phyloP scores from a whole-genome alignment of 2,888 invertebrate species.

The Melikaiella ostensackeni region DNA sequence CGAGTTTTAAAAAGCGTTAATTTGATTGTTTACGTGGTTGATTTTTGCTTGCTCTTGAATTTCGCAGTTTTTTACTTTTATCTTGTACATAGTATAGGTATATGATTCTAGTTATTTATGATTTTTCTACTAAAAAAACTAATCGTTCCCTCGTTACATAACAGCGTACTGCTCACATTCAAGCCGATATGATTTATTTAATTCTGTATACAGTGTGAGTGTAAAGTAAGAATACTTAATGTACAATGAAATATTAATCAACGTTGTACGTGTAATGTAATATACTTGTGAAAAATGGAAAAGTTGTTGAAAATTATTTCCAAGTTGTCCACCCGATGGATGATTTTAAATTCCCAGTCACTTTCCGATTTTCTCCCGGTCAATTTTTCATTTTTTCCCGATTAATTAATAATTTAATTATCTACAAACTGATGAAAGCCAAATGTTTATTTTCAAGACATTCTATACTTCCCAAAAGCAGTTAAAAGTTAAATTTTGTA shows the following conservation, averaged over 20 bases:
- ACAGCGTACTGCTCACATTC: background rate
- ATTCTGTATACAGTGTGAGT: conserved; percentile 20
- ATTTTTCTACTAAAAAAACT: conserved; percentile 6
- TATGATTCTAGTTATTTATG: conserved; percentile 11
- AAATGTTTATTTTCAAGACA: no score
- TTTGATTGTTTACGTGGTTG: background rate
- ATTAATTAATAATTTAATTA: no score
- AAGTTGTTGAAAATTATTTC: conserved; percentile 4
- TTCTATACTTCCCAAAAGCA: no score
- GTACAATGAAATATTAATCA: conserved; percentile 42
- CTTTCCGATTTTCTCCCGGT: no score
- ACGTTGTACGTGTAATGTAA: conserved; percentile 58
- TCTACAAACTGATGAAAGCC: no score
- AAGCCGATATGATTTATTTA: conserved; percentile 22
- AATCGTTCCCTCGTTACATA: background rate
- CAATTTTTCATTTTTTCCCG: no score
- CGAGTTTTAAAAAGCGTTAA: background rate
- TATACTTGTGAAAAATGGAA: conserved; percentile 49
- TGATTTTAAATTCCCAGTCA: no score
- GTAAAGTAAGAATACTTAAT: conserved; percentile 23
- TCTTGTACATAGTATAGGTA: conserved; percentile 11
- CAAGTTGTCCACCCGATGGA: no score
- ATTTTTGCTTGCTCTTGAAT: background rate
- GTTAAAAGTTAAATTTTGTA: no score
- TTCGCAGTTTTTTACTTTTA: background rate